Evolutionary conservation across 2,113 vertebrate species (phyloP), one percentile per base, ranked within the genome.

Genomic region (Marcusenius ussheri): DNA sequence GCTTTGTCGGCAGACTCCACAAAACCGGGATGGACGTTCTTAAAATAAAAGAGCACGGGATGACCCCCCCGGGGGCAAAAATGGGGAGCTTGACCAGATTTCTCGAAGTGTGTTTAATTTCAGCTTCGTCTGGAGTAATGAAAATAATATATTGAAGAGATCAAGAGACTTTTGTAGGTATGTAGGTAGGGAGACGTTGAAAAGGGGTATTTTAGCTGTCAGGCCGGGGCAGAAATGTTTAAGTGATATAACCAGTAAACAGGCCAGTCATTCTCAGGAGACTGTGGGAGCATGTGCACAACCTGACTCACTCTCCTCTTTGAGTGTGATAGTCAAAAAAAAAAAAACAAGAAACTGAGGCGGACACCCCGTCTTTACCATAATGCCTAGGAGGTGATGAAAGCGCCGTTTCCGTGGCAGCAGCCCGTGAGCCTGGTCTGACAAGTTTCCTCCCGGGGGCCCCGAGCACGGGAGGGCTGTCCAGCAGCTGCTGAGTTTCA

Each of bases 401-500:
- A 90, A 80, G 80, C n/a, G 10, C 19, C 10, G 88, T 90, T 90
- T 88, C 90, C 51, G 77, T 89, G 56, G 87, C 88, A 88, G 89
- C 86, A 66, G 49, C 74, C 50, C 27, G 13, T 31, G 42, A 35
- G 80, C 77, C 80, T 47, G 77, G 56, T 91, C 74, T 91, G 89
- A 89, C 90, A 85, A 87, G 88, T 91, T 90, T 91, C 77, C 74
- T 84, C 85, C 53, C 21, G 9, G 83, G 89, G 50, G 50, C 62
- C 83, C 46, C 50, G 45, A 89, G 42, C 45, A n/a, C 31, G n/a
- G 50, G 77, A 88, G 88, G 87, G 51, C 39, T 66, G 66, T 88
- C 42, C 88, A 77, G 88, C 84, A 90, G 89, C 89, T 90, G 66
- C 31, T 42, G 74, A 90, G 70, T 74, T 88, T 89, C 66, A 90